These are phyloP conservation scores for Pholis gunnellus DNA, from an alignment of 2,113 vertebrate species.

Conservation along the genomic window DNA sequence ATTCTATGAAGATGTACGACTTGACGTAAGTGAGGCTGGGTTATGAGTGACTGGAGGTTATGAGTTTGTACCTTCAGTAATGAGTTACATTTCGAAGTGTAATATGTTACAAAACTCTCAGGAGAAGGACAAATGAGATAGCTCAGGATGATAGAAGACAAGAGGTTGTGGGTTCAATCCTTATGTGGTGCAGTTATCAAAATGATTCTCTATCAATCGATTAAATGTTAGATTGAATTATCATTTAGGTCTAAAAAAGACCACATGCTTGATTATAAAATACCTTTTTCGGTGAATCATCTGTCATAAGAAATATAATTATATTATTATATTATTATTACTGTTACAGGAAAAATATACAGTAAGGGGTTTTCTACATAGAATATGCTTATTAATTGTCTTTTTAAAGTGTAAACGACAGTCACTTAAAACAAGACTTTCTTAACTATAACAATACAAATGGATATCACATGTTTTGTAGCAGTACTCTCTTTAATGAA, in stretches of 20 bases:
- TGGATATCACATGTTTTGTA: not conserved
- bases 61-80: too few relatives aligned
- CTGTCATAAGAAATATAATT: not conserved
- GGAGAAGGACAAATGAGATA: too few relatives aligned
- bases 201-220: too few relatives aligned
- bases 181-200: too few relatives aligned
- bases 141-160: too few relatives aligned
- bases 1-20: too few relatives aligned
- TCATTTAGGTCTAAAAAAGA: not conserved
- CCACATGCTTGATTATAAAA: not conserved
- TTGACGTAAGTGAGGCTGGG: too few relatives aligned
- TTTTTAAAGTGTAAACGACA: not conserved
- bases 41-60: too few relatives aligned
- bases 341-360: not conserved
- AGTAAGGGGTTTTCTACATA: not conserved
- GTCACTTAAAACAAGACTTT: not conserved
- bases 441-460: not conserved
- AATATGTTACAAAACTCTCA: too few relatives aligned
- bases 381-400: not conserved
- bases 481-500: slow-evolving; percentile 62
- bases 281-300: not conserved
- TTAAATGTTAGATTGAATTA: too few relatives aligned
- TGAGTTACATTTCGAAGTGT: too few relatives aligned
- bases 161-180: too few relatives aligned
- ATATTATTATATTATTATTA: not conserved